Evolutionary conservation across 2,888 invertebrate genomes (phyloP), one percentile per base, ranked within the genome.

Genomic region (Thereva nobilitata): DNA sequence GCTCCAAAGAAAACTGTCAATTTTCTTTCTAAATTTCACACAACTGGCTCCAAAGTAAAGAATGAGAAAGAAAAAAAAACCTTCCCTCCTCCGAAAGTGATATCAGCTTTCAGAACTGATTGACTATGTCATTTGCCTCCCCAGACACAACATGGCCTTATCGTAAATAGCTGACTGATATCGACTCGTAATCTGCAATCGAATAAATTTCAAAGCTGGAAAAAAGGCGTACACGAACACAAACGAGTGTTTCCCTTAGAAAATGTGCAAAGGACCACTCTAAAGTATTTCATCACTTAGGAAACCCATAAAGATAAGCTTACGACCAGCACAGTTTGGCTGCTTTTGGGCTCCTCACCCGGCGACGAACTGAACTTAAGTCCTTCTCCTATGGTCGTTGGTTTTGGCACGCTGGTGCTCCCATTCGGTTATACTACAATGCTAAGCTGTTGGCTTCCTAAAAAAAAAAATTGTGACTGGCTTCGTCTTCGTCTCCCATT

Each of bases 251-350:
- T 63, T 63, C 41, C 63, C 41, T 63, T 44, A 52, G 6, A 53
- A 53, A 63, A 38, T 63, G 50, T 38, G 61, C 44, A 57, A 64
- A 54, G 54, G 64, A 66, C 56, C 57, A 50, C 42, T 66, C 66
- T 57, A 52, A 53, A 52, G 66, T 66, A 66, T 66, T 66, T 57
- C 59, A 66, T 66, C 66, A 66, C 59, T 66, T 66, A 52, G 52
- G 53, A 57, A 66, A 52, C 38, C 59, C 66, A 66, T 66, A 66
- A 66, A 66, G 66, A 66, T 66, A 66, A 66, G 66, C 66, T 59
- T 59, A 66, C 59, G 59, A 66, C 55, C 65, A 54, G 59, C 59
- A 59, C 38, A 59, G 47, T 23, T 23, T 59, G 59, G 59, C 59
- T 59, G 59, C 59, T 47, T 37, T 38, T 9, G 59, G 38, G 38